These are phyloP conservation scores for Apodemus sylvaticus DNA, from an alignment of 2,113 vertebrate genomes.

Conservation along the genomic window DNA sequence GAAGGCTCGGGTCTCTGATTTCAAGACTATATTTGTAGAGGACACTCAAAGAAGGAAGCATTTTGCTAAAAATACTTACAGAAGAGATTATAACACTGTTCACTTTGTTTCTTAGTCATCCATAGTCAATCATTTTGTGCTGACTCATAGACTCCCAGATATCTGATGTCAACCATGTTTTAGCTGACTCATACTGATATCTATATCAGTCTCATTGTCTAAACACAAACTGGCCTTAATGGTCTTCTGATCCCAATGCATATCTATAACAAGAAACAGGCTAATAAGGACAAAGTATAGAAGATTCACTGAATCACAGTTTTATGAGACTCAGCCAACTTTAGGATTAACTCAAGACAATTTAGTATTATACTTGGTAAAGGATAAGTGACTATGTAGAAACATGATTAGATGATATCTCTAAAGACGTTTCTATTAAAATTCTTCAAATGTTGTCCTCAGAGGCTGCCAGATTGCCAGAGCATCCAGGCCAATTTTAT, in stretches of 20 bases:
- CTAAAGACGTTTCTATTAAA: background rate
- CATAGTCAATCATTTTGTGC: background rate
- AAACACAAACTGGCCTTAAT: background rate
- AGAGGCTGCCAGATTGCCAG: background rate
- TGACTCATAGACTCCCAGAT: background rate
- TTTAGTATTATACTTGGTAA: background rate
- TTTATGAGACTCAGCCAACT: background rate
- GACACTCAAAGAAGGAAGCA: background rate
- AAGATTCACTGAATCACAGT: background rate
- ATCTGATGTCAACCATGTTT: background rate
- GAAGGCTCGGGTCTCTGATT: background rate
- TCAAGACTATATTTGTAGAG: background rate
- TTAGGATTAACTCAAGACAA: background rate
- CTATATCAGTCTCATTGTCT: background rate
- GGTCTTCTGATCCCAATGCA: background rate
- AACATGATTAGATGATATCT: background rate
- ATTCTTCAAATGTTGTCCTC: background rate
- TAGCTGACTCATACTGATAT: background rate
- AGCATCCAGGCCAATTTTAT: background rate
- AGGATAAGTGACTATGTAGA: background rate
- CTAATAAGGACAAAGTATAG: background rate
- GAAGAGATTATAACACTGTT: background rate
- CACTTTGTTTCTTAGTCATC: background rate
- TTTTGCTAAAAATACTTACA: background rate
- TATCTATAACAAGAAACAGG: background rate